Conservation (phyloP, 2,797 vertebrate genomes). For the Silurus lanzhouensis region DNA sequence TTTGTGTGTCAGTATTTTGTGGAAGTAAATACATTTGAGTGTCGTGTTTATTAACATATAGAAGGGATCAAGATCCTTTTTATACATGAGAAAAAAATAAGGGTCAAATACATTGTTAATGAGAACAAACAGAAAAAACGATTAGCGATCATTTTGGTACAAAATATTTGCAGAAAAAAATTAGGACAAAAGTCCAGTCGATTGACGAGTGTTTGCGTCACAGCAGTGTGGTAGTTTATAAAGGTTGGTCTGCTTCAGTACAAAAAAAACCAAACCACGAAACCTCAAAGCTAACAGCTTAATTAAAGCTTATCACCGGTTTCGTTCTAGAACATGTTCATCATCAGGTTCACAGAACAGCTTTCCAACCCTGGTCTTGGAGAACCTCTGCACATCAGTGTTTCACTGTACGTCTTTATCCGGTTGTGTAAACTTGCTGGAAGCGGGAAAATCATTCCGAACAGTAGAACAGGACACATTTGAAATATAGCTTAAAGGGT, state of each 20-base stretch:
- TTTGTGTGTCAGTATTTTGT: not conserved
- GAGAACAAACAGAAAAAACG: too few relatives aligned
- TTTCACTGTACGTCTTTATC: not conserved
- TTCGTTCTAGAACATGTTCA: too few relatives aligned
- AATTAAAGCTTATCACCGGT: too few relatives aligned
- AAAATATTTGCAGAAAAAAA: not conserved
- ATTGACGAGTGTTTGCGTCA: not conserved
- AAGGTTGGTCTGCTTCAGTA: not conserved
- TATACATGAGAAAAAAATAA: too few relatives aligned
- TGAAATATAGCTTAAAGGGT: constrained; percentile 50
- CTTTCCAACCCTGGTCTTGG: not conserved
- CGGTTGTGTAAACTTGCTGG: too few relatives aligned
- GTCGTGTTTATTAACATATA: not conserved
- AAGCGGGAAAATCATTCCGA: not conserved
- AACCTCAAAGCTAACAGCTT: too few relatives aligned
- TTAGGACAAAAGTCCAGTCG: not conserved
- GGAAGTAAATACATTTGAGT: not conserved
- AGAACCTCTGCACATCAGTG: not conserved
- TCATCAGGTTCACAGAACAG: not conserved
- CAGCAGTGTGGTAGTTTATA: not conserved
- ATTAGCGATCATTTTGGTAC: too few relatives aligned
- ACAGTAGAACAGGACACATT: not conserved
- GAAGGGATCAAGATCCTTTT: not conserved
- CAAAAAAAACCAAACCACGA: not conserved
- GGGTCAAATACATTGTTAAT: too few relatives aligned